Conservation (phyloP, 2,113 vertebrate species). For the Pluvialis apricaria region DNA sequence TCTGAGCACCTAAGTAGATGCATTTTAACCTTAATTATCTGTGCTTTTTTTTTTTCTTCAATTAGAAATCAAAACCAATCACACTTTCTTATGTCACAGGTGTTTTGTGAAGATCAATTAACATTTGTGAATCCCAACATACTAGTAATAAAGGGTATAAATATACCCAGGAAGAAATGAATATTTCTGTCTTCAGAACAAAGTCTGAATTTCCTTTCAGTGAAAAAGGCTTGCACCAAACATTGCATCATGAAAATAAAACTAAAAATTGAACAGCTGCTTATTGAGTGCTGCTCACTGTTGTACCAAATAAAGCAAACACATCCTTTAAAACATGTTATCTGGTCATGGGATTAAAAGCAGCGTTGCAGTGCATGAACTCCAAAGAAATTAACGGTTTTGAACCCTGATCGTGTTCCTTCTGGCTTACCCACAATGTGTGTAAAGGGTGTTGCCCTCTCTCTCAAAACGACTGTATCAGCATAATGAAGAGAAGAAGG, state of each 20-base stretch:
- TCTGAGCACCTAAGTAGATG: not conserved
- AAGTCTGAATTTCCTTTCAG: not conserved
- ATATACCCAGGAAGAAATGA: not conserved
- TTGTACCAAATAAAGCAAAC: not conserved
- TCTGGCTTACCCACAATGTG: accelerated
- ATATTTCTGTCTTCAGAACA: not conserved
- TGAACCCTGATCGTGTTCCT: not conserved
- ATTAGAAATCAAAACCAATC: not conserved
- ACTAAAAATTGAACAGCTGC: not conserved
- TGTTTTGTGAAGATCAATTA: not conserved
- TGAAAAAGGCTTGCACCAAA: not conserved
- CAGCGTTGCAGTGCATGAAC: not conserved
- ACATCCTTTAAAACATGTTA: not conserved
- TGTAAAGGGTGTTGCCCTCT: not conserved
- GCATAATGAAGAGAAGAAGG: not conserved
- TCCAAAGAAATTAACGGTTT: not conserved
- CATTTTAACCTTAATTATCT: not conserved
- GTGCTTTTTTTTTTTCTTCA: not conserved
- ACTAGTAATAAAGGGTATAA: not conserved
- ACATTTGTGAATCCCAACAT: not conserved
- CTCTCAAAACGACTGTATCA: not conserved
- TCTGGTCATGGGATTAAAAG: not conserved
- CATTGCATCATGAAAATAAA: not conserved
- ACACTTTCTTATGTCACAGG: not conserved
- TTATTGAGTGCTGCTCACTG: not conserved